phyloP scores from a whole-genome alignment of 2,113 vertebrate genomes.

The Caranx melampygus region DNA sequence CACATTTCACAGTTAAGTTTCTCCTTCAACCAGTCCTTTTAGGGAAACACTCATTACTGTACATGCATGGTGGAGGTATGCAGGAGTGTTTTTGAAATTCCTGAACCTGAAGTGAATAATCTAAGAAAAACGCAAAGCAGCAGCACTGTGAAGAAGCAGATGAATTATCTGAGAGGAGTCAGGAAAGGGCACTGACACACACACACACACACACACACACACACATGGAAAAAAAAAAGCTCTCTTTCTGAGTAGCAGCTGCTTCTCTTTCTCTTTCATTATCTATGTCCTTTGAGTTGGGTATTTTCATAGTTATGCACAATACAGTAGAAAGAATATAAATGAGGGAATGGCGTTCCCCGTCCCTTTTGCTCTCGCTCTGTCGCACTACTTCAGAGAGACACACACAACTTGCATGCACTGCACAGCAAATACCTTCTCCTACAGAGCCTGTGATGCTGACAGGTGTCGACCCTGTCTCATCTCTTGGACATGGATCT shows the following conservation, averaged over 20 bases:
- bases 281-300: neutral
- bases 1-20: slow-evolving; percentile 39
- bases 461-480: slow-evolving; percentile 51
- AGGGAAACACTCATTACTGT: slow-evolving; percentile 48
- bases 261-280: slow-evolving; percentile 9
- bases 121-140: slow-evolving; percentile 22
- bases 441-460: neutral
- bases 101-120: slow-evolving; percentile 37
- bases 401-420: neutral
- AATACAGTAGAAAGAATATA: slow-evolving; percentile 45
- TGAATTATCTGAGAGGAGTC: slow-evolving; percentile 49
- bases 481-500: slow-evolving; percentile 31
- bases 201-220: neutral
- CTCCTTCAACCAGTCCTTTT: slow-evolving; percentile 62
- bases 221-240: slow-evolving; percentile 11
- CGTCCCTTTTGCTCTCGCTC: neutral
- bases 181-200: slow-evolving; percentile 38
- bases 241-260: neutral
- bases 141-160: slow-evolving; percentile 25
- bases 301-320: slow-evolving; percentile 37
- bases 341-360: slow-evolving; percentile 37
- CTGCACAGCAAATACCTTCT: neutral
- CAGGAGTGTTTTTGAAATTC: slow-evolving; percentile 41
- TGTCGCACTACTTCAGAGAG: neutral
- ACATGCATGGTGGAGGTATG: slow-evolving; percentile 38